These are phyloP conservation scores for Syritta pipiens DNA, from an alignment of 2,888 invertebrate genomes.

Conservation along the genomic window DNA sequence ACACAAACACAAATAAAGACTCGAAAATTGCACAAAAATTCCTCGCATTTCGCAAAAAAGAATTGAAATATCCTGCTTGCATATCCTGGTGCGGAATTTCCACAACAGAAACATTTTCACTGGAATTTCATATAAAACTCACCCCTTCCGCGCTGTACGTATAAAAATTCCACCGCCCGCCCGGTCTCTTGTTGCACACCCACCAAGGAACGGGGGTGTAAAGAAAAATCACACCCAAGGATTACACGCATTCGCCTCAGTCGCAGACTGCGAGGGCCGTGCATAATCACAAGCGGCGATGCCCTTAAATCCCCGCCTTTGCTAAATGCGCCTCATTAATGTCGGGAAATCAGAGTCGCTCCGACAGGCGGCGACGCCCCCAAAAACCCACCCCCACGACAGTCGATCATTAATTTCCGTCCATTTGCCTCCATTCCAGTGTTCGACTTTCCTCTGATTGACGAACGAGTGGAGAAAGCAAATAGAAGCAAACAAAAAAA, in stretches of 20 bases:
- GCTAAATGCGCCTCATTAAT: constrained; percentile 64
- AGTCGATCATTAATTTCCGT: constrained; percentile 53
- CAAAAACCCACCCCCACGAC: background rate
- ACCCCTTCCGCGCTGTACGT: constrained; percentile 1
- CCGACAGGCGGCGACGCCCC: background rate
- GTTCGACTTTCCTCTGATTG: constrained; percentile 65
- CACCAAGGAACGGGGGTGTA: background rate
- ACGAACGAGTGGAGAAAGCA: constrained; percentile 42
- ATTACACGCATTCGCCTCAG: constrained; percentile 40
- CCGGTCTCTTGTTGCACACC: constrained; percentile 20
- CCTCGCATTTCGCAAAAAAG: constrained; percentile 25
- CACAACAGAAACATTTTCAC: constrained; percentile 14
- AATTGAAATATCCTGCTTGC: constrained; percentile 55
- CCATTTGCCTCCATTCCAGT: constrained; percentile 52
- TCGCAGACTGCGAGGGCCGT: background rate
- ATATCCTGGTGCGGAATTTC: constrained; percentile 33
- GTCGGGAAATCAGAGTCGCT: constrained; percentile 51
- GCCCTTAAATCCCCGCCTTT: constrained; percentile 60
- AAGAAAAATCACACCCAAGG: constrained; percentile 31
- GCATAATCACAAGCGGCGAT: constrained; percentile 38
- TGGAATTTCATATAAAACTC: constrained; percentile 22
- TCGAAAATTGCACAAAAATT: constrained; percentile 18
- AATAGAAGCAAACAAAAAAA: constrained; percentile 14
- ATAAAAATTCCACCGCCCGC: constrained; percentile 12
- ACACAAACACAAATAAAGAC: background rate